Base-by-base conservation (phyloP, 1,140 invertebrate genomes). In the Harlomillsia oculata region DNA sequence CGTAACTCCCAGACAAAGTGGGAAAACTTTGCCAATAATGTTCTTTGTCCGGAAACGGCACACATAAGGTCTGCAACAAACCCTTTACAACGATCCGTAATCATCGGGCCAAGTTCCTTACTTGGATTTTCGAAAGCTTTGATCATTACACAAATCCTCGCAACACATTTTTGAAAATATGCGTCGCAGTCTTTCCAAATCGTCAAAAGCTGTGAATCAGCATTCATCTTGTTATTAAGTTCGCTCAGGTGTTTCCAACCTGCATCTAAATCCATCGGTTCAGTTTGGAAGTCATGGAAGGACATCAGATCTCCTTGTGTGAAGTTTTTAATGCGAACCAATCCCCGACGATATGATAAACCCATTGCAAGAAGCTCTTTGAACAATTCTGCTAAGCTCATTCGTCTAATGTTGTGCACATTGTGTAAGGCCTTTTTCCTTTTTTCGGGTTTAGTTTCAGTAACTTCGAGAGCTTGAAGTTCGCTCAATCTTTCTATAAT, bases 31-130 rank as follows among this genome's bases (percentile, higher is more conserved):
- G 49, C 56, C 34, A 66, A 60, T 16, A 28, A 3, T 18, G 25
- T 28, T 30, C 60, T 62, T 37, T 63, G 52, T 5, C 28, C 16
- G 2, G 23, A 26, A 1, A 51, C 41, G 9, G 40, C 5, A 16
- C 30, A 74, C 64, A 83, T 73, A 11, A 88, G 65, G 61, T 87
- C 80, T 46, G 77, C 74, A 1, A 81, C 75, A 68, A 84, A 91
- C 37, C 93, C 93, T 72, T 82, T 82, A 61, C 87, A 85, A 49
- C 89, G 77, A 53, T 93, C 86, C 43, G 89, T 80, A 61, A 87
- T 86, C 34, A 80, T 81, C 1, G 82, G 71, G 9, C 85, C 86
- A 26, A 97, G 70, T 67, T 95, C 89, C 62, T 82, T 79, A 29
- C 84, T 80, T 0, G 84, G 83, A 3, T 75, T 76, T 30, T 76